A percentile compares a stretch with the other conserved stretches of the same genome.
These are phyloP conservation scores for Drosophila aff. DNA, from an alignment of 1,140 invertebrate species.

Conservation along the genomic window DNA sequence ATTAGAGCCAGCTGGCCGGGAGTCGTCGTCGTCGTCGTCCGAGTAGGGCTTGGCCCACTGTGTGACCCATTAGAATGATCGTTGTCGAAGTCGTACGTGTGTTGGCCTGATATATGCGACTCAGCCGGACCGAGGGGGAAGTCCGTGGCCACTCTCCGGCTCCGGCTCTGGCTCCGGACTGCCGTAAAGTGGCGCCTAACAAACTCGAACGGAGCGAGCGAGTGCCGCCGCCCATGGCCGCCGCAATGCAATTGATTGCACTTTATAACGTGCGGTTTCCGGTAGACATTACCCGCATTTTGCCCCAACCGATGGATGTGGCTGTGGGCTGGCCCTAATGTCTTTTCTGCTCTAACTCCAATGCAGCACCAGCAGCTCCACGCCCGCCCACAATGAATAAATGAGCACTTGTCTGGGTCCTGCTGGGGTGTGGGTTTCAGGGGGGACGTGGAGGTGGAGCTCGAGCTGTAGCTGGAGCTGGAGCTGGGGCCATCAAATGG, in stretches of 20 bases:
- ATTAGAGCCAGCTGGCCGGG: conserved; percentile 55
- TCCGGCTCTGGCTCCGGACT: conserved; percentile 40
- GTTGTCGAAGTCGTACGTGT: conserved; percentile 80
- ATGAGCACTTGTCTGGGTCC: conserved; percentile 76
- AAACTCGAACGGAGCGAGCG: conserved; percentile 57
- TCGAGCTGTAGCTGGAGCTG: neutral
- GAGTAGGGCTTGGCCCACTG: conserved; percentile 59
- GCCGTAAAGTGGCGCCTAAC: conserved; percentile 73
- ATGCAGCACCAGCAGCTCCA: conserved; percentile 8
- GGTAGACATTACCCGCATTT: conserved; percentile 82
- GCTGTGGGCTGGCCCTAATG: conserved; percentile 66
- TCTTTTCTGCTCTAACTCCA: conserved; percentile 71
- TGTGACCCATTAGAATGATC: conserved; percentile 83
- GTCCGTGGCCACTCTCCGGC: conserved; percentile 26
- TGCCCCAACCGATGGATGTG: conserved; percentile 63
- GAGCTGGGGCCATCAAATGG: conserved; percentile 62
- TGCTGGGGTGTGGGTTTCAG: conserved; percentile 14
- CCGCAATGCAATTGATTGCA: conserved; percentile 83
- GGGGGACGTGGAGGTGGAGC: neutral
- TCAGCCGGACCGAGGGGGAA: conserved; percentile 24
- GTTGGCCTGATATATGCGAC: conserved; percentile 64
- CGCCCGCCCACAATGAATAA: conserved; percentile 68
- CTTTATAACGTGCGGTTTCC: conserved; percentile 84
- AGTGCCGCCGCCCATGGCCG: conserved; percentile 50
- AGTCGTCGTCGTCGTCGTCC: neutral